phyloP scores from a whole-genome alignment of 2,797 vertebrate species.

The Phrynocephalus vlangalii region DNA sequence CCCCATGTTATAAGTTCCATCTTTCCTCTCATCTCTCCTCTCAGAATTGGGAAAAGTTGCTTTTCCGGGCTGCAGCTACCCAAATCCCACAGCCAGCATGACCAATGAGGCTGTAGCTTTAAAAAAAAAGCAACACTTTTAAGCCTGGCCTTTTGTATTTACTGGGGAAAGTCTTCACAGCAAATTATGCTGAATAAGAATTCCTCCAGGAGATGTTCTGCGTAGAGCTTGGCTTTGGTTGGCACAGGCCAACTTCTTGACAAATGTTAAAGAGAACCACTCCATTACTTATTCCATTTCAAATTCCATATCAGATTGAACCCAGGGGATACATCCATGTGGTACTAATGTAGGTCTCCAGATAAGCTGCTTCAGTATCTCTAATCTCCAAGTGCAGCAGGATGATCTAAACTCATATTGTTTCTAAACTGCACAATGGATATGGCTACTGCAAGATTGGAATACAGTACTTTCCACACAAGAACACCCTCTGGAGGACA shows the following conservation, averaged over 20 bases:
- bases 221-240: conserved; percentile 22
- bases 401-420: not conserved
- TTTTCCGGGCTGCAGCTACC: too few relatives aligned
- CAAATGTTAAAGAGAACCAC: conserved; percentile 14
- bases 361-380: conserved; percentile 1
- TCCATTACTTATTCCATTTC: conserved; percentile 25
- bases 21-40: not conserved
- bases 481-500: not conserved
- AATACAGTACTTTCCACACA: not conserved
- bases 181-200: conserved; percentile 21
- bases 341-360: conserved; percentile 18
- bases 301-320: conserved; percentile 17
- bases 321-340: not conserved
- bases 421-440: conserved; percentile 3
- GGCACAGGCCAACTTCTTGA: conserved; percentile 18
- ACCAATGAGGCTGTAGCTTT: too few relatives aligned
- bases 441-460: not conserved
- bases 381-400: not conserved
- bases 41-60: too few relatives aligned
- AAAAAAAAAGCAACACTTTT: too few relatives aligned
- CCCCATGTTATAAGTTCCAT: conserved; percentile 19
- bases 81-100: too few relatives aligned
- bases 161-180: conserved; percentile 27
- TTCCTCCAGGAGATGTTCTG: not conserved
- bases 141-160: conserved; percentile 5